Evolutionary conservation across 2,113 vertebrate genomes (phyloP).

Genomic region (Sterrhoptilus dennistouni): DNA sequence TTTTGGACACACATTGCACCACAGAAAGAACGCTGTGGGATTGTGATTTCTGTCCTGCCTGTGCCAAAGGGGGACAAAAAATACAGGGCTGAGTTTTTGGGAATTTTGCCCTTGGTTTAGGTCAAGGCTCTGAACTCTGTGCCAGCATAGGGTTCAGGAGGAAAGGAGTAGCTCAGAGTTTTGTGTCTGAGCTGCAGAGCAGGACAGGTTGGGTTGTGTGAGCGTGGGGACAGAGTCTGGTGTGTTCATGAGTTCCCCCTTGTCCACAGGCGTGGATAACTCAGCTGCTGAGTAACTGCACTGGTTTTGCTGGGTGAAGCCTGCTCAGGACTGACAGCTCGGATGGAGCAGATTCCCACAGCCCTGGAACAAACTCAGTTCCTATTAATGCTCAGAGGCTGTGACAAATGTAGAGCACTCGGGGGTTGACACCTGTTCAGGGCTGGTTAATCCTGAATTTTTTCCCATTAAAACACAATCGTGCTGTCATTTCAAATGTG

Average conservation of each 20-base stretch:
- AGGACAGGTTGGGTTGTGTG: neutral
- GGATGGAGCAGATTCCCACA: neutral
- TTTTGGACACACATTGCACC: neutral
- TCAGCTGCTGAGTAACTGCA: neutral
- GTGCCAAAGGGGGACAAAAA: no score
- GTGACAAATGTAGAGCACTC: slow-evolving; percentile 9
- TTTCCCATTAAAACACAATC: slow-evolving; percentile 42
- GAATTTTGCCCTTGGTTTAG: neutral
- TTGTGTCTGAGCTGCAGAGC: neutral
- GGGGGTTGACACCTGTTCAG: slow-evolving; percentile 29
- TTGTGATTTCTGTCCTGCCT: no score
- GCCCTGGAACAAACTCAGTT: neutral
- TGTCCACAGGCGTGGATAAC: neutral
- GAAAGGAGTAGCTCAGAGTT: neutral
- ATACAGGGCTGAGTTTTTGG: no score
- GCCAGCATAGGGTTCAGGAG: neutral
- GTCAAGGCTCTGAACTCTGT: neutral
- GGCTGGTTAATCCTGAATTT: slow-evolving; percentile 36
- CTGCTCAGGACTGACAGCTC: neutral
- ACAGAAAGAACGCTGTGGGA: no score
- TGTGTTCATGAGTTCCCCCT: neutral
- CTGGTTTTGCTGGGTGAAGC: neutral
- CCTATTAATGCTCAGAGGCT: neutral
- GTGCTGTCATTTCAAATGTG: slow-evolving; percentile 22
- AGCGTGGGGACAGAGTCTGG: neutral